A percentile compares a stretch with the other conserved stretches of the same genome.
Conservation (phyloP, 2,888 invertebrate species). For the Drosophila flavopinicola region DNA sequence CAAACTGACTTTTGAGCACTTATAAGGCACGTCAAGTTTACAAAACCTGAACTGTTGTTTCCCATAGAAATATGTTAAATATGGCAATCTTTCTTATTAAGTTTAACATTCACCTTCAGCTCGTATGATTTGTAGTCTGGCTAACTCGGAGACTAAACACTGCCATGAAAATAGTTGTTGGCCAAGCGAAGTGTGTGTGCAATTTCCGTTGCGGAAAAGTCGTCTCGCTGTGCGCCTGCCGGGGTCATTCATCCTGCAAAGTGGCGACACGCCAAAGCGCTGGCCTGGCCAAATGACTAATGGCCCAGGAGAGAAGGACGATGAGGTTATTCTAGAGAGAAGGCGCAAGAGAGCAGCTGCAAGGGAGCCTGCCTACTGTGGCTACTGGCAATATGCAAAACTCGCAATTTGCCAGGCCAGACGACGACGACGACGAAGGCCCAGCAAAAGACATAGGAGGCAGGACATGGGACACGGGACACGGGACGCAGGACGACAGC, state of each 20-base stretch:
- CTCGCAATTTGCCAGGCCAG: slow-evolving; percentile 75
- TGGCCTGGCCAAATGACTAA: slow-evolving; percentile 68
- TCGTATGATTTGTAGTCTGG: slow-evolving; percentile 24
- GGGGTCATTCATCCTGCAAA: slow-evolving; percentile 79
- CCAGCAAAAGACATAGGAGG: slow-evolving; percentile 9
- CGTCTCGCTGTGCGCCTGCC: slow-evolving; percentile 35
- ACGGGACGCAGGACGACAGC: slow-evolving; percentile 21
- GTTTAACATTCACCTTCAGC: background rate
- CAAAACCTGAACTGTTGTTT: too few relatives aligned
- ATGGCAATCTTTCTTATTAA: too few relatives aligned
- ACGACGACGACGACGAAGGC: too few relatives aligned
- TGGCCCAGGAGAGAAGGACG: slow-evolving; percentile 36
- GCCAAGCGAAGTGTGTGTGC: slow-evolving; percentile 66
- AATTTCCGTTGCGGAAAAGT: slow-evolving; percentile 62
- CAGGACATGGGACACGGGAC: slow-evolving; percentile 23
- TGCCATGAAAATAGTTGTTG: slow-evolving; percentile 31
- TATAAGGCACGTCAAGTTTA: too few relatives aligned
- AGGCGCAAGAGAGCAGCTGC: slow-evolving; percentile 48
- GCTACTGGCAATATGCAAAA: slow-evolving; percentile 76
- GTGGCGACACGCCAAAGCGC: slow-evolving; percentile 77
- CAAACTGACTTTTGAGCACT: background rate
- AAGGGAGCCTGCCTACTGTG: slow-evolving; percentile 21
- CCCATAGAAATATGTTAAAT: too few relatives aligned
- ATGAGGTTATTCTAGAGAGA: slow-evolving; percentile 22
- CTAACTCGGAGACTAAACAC: slow-evolving; percentile 16